phyloP scores from a whole-genome alignment of 2,888 invertebrate species.

The Hoplodrina blanda region DNA sequence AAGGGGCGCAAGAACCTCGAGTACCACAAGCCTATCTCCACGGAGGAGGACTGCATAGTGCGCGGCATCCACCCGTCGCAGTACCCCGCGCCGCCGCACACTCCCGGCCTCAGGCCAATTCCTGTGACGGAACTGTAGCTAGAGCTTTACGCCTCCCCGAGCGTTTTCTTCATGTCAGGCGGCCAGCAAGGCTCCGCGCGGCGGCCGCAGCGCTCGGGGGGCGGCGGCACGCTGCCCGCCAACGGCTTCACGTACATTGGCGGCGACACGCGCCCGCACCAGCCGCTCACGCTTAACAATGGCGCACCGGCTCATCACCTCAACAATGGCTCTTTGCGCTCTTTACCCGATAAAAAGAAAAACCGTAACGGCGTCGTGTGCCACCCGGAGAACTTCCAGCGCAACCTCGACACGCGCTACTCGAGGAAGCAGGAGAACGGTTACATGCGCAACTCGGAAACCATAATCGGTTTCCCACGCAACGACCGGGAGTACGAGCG shows the following conservation, averaged over 20 bases:
- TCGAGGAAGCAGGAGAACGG: constrained; percentile 89
- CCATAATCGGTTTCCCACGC: constrained; percentile 84
- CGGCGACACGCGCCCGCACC: constrained; percentile 91
- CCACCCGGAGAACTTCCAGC: constrained; percentile 88
- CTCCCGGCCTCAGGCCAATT: constrained; percentile 92
- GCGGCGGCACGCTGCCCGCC: constrained; percentile 92
- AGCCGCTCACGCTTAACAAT: constrained; percentile 88
- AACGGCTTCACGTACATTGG: constrained; percentile 95
- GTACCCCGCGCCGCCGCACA: constrained; percentile 88
- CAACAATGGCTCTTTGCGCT: constrained; percentile 89
- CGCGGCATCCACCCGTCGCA: constrained; percentile 91
- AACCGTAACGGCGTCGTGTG: constrained; percentile 85
- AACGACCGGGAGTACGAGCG: constrained; percentile 79
- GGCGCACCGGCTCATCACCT: constrained; percentile 88
- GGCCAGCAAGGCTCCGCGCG: constrained; percentile 89
- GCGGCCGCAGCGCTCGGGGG: constrained; percentile 88
- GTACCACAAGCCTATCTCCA: constrained; percentile 96
- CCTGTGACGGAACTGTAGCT: constrained; percentile 98
- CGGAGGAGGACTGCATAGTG: constrained; percentile 95
- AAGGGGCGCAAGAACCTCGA: constrained; percentile 96
- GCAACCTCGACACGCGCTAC: constrained; percentile 88
- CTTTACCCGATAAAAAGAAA: constrained; percentile 87
- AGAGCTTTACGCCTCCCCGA: constrained; percentile 97
- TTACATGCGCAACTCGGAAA: constrained; percentile 86
- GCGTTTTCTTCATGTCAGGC: constrained; percentile 94